Base-by-base conservation (phyloP, 2,797 vertebrate species). In the Acrocephalus scirpaceus region DNA sequence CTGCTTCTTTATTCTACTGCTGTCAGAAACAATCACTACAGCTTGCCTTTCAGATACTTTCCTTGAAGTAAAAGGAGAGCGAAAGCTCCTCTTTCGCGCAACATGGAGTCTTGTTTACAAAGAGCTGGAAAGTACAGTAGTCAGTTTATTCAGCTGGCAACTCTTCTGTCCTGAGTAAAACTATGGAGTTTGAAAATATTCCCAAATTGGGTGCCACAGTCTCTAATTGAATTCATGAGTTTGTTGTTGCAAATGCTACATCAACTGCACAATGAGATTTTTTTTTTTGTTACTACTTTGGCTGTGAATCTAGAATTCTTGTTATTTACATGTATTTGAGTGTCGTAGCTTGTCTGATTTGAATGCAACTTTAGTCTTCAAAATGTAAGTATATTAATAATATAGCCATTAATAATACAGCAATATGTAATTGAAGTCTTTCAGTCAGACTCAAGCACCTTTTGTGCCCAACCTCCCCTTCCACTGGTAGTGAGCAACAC, bases 1-100 rank as follows among this genome's bases (percentile, higher is more conserved):
- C 38, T 92, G 51, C 77, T 93, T 72, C 67, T 40, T 95, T 96
- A 74, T 89, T 88, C 82, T 96, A 45, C 32, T 93, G 71, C 79
- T 88, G 66, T 83, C 53, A 58, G 60, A 90, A 92, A 78, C 88
- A 93, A 94, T 82, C 75, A 82, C 29, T 66, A 51, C 89, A 93
- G 38, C 76, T 95, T 96, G 95, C 88, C 82, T 96, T 70, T 83
- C 51, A 66, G 45, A 66, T 93, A 83, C 84, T 96, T 96, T 81
- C 25, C 74, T 66, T 96, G 64, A 64, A 94, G 84, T 85, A 95
- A 77, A 96, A 93, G 89, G 36, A 26, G 48, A 93, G 60, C 38
- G 13, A 73, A 73, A 44, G 30, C 36, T 88, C 38, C 18, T 70
- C 56, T 96, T 95, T 34, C 75, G 86, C 69, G 45, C 93, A 80